These are phyloP conservation scores for Lucinisca nassula DNA, from an alignment of 2,888 invertebrate genomes.

Conservation along the genomic window DNA sequence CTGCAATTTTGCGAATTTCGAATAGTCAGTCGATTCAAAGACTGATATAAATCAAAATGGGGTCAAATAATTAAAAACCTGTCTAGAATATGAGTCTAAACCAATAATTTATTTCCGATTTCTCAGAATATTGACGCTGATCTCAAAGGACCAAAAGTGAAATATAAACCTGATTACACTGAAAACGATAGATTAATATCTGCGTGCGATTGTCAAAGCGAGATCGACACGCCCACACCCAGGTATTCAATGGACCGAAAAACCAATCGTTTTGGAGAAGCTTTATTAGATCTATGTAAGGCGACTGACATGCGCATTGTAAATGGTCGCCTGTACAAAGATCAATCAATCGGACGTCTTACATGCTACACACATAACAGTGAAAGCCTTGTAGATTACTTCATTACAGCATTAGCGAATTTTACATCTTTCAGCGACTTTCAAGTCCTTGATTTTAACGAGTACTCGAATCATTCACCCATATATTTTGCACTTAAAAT, in stretches of 20 bases:
- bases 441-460: constrained; percentile 11
- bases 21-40: too few relatives aligned
- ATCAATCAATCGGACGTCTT: neutral
- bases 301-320: neutral
- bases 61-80: too few relatives aligned
- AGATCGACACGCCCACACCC: neutral
- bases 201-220: neutral
- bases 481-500: neutral
- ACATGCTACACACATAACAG: neutral
- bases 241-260: neutral
- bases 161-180: neutral
- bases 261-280: neutral
- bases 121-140: too few relatives aligned
- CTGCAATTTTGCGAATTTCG: too few relatives aligned
- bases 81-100: too few relatives aligned
- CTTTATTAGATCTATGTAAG: neutral
- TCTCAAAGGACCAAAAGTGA: too few relatives aligned
- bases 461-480: constrained; percentile 14
- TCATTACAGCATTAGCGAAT: neutral
- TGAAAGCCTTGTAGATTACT: neutral
- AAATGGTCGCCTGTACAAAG: neutral
- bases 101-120: too few relatives aligned
- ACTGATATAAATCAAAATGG: too few relatives aligned
- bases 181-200: neutral
- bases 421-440: neutral